Evolutionary conservation across 2,797 vertebrate genomes (phyloP), one percentile per base, ranked within the genome.

Genomic region (Parauchenoglanis punctatus): DNA sequence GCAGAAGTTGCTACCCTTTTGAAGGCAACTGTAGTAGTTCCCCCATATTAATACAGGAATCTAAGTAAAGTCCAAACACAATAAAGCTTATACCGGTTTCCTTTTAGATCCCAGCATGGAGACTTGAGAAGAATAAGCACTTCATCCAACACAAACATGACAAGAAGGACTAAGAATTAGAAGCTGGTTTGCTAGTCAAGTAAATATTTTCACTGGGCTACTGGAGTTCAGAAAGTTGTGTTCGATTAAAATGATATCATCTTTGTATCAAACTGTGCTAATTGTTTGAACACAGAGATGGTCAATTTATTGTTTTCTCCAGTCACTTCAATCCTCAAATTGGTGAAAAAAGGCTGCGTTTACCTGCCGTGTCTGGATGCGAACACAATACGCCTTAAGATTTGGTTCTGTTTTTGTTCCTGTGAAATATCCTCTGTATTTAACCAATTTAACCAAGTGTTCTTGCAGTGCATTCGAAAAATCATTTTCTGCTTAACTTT

Each of bases 111-210:
- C 56, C 83, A 92, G 81, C 83, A 68, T 68, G 88, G 65, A 88
- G 91, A 93, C 90, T 92, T 89, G 86, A 90, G 87, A 91, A 93
- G 85, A 89, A 81, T 40, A 56, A 87, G 80, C 86, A 91, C 83
- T 59, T 83, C 80, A 82, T 93, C 93, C 93, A 95, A 94, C 83
- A 92, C 92, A 93, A 95, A 89, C 92, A 89, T 87, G 91, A 90
- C 73, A 80, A 89, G 88, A 88, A 92, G 87, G 89, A 49, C 72
- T 25, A 86, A 91, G 94, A 88, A 94, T 93, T 91, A 93, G 92
- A 89, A 95, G 84, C 88, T 87, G 88, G 58, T 81, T 81, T 23
- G 52, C 72, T 52, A 54, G 83, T 81, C 75, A 61, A 67, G 83
- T 83, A 67, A 88, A 88, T 85, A 52, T 85, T 88, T 86, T 78